Base-by-base conservation (phyloP, 2,888 invertebrate species). In the Drosophila monieri region DNA sequence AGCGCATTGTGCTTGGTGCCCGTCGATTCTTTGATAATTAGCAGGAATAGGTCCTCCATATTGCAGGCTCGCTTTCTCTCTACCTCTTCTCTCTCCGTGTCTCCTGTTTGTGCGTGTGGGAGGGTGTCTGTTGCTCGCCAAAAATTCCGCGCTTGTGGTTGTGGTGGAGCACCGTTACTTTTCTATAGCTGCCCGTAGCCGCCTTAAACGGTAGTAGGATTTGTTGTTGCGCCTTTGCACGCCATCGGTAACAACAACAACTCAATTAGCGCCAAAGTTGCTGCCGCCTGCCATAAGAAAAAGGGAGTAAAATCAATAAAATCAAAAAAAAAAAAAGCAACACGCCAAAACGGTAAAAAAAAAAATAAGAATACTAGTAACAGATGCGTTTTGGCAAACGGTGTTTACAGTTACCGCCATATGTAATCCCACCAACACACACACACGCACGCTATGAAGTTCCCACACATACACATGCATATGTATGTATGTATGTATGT, bases 21-120 rank as follows among this genome's bases (percentile, higher is more conserved):
- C 53, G 94, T 94, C 68, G 97, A 95, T 93, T 98, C 97, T 92
- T 95, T 96, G 80, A 95, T 94, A 88, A 98, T 94, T 91, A 96
- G 95, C 90, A 95, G 94, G 76, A 98, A 93, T 85, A 97, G 93
- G 92, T 97, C 97, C 93, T 98, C 97, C 97, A 98, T 97, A 74
- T 78, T 85, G 75, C 35, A 27, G 48, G 57, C 41, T 54, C 41
- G 8, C 44, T 14, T 59, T 30, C 37, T 41, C n/a, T 15, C 43
- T 58, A 12, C 49, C 35, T 12, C 23, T 6, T 23, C 32, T 39
- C 23, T 27, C 32, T 43, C 35, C 30, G 53, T 41, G 32, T 6
- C 30, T 27, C 27, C 27, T 27, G 27, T 25, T 30, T 27, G 39
- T 69, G 43, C 44, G 68, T 46, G 39, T 27, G n/a, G n/a, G 27